Conservation (phyloP, 2,888 invertebrate genomes). For the Glyphotaelius pellucidus region DNA sequence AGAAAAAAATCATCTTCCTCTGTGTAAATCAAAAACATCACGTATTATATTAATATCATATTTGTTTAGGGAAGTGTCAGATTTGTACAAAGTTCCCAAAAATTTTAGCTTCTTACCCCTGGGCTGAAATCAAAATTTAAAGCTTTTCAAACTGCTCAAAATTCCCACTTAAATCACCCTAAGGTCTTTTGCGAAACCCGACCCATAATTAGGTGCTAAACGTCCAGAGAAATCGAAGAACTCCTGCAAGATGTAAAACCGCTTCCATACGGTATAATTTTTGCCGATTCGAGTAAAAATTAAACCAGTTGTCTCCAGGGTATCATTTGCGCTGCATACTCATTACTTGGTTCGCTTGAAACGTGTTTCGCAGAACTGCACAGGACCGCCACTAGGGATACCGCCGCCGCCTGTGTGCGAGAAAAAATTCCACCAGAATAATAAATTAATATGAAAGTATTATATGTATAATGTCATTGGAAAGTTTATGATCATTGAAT, state of each 20-base stretch:
- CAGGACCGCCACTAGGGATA: neutral
- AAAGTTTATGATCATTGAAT: too few relatives aligned
- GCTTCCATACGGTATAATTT: slow-evolving; percentile 10
- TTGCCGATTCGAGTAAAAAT: slow-evolving; percentile 6
- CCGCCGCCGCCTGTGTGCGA: neutral
- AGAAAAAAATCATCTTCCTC: too few relatives aligned
- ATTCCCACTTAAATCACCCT: slow-evolving; percentile 2
- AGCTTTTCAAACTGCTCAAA: neutral
- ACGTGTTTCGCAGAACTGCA: neutral
- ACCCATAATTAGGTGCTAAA: neutral
- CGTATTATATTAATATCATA: neutral
- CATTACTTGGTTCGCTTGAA: slow-evolving; percentile 2
- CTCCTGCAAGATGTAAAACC: neutral
- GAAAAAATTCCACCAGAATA: neutral
- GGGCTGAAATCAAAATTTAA: neutral
- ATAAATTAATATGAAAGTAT: too few relatives aligned
- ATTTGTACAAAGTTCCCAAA: neutral
- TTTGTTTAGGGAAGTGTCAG: neutral
- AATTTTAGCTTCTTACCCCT: neutral
- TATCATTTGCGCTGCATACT: neutral
- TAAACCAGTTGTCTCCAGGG: slow-evolving; percentile 29
- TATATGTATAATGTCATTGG: too few relatives aligned
- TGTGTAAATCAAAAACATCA: too few relatives aligned
- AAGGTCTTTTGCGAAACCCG: neutral
- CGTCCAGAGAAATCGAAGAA: neutral